Evolutionary conservation across 92 coral and sea anemone genomes (phyloP).

Genomic region (Micromussa lordhowensis): DNA sequence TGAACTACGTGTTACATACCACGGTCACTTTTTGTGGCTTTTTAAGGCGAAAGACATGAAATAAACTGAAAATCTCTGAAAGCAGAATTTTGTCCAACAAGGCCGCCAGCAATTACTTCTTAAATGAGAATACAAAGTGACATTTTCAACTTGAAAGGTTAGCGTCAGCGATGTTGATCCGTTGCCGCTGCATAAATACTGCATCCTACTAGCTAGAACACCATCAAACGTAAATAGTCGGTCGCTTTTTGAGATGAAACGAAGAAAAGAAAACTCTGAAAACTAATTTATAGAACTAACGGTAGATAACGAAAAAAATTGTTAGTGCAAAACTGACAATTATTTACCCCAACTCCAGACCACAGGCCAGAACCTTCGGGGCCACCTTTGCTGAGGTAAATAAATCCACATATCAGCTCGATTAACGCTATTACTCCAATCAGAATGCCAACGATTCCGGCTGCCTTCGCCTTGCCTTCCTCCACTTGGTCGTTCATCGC

Average conservation of each 20-base stretch:
- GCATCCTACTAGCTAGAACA: neutral
- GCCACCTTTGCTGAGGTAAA: slow-evolving; percentile 66
- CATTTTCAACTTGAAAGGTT: no score
- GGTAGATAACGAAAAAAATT: neutral
- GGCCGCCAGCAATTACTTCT: no score
- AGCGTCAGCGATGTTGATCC: no score
- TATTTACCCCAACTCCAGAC: slow-evolving; percentile 73
- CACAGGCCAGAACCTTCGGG: slow-evolving; percentile 72
- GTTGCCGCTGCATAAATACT: no score
- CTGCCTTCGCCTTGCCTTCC: slow-evolving; percentile 68
- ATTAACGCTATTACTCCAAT: slow-evolving; percentile 40
- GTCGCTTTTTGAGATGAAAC: neutral
- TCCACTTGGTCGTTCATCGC: slow-evolving; percentile 51
- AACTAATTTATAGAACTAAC: neutral
- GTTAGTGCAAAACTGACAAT: neutral
- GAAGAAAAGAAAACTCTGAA: neutral
- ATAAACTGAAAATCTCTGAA: no score
- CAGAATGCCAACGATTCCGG: slow-evolving; percentile 53
- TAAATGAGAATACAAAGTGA: no score
- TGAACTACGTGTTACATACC: no score
- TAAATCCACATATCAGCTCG: slow-evolving; percentile 66
- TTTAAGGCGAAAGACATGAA: no score
- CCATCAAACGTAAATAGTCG: neutral
- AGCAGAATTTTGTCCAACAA: no score
- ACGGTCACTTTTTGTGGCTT: no score